Percentiles rank a stretch among this genome's conserved stretches.
These are phyloP conservation scores for Poecile atricapillus DNA, from an alignment of 2,113 vertebrate genomes.

Conservation along the genomic window DNA sequence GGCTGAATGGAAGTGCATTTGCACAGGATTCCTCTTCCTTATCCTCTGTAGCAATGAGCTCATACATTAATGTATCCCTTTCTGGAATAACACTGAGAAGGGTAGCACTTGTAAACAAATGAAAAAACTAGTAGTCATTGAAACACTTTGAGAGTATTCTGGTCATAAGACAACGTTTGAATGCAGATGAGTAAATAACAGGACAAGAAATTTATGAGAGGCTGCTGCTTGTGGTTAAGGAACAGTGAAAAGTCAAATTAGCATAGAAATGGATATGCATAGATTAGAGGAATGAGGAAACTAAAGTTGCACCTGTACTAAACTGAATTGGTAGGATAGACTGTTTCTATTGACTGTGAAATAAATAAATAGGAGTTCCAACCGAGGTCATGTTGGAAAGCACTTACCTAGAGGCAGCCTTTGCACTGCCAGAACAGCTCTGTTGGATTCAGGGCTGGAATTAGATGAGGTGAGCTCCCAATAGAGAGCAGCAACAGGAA, in stretches of 20 bases:
- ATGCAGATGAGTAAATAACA: not conserved
- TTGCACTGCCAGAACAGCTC: not conserved
- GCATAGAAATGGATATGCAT: not conserved
- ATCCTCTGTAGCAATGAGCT: not conserved
- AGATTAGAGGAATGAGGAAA: not conserved
- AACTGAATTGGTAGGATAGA: not conserved
- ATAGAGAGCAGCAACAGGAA: not conserved
- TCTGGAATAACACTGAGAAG: not conserved
- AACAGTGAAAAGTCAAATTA: not conserved
- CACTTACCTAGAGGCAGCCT: not conserved
- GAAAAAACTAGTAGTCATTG: not conserved
- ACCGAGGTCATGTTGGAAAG: not conserved
- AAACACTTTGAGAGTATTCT: not conserved
- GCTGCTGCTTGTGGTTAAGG: not conserved
- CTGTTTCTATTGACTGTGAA: not conserved
- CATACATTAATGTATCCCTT: not conserved
- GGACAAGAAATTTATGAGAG: not conserved
- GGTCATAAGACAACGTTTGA: not conserved
- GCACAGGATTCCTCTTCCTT: not conserved
- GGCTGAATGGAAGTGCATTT: not conserved
- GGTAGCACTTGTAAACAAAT: fast-evolving
- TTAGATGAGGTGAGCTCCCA: not conserved
- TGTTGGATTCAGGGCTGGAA: not conserved
- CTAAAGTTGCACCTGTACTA: not conserved
- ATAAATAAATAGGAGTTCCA: not conserved